phyloP scores from a whole-genome alignment of 2,113 vertebrate species.

The Corythornis vintsioides region DNA sequence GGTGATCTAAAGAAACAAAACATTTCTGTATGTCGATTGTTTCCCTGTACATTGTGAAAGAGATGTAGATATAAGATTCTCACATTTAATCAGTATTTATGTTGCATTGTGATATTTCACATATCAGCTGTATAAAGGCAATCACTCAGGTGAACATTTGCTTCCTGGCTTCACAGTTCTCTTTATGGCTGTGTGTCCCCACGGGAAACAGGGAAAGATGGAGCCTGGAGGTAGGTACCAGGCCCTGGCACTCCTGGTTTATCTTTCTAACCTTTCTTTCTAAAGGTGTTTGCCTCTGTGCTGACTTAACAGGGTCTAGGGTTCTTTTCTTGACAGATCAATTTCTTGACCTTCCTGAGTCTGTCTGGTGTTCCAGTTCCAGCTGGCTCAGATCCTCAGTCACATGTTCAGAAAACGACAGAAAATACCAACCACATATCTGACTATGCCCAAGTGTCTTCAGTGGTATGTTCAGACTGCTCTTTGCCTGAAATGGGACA shows the following conservation, averaged over 20 bases:
- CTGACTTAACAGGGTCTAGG: not conserved
- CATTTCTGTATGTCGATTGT: constrained; percentile 45
- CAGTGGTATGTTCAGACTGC: not conserved
- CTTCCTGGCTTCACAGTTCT: not conserved
- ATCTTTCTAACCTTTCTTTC: not conserved
- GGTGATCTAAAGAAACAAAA: constrained; percentile 87
- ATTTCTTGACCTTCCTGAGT: not conserved
- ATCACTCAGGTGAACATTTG: not conserved
- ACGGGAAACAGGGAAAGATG: not conserved
- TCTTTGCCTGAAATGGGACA: not conserved
- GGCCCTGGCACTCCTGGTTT: not conserved
- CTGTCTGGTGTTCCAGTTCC: not conserved
- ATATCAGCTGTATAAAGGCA: not conserved
- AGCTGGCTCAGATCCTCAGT: not conserved
- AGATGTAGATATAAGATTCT: constrained; percentile 16
- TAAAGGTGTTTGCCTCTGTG: not conserved
- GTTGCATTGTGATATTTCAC: not conserved
- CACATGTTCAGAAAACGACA: not conserved
- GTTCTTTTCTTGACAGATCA: not conserved
- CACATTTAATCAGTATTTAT: not conserved
- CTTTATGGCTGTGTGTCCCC: not conserved
- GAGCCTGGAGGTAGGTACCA: not conserved
- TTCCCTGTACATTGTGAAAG: constrained; percentile 32
- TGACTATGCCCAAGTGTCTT: not conserved
- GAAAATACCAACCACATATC: not conserved